Conservation (phyloP, 2,113 vertebrate genomes). For the Hypocryptadius cinnamomeus region DNA sequence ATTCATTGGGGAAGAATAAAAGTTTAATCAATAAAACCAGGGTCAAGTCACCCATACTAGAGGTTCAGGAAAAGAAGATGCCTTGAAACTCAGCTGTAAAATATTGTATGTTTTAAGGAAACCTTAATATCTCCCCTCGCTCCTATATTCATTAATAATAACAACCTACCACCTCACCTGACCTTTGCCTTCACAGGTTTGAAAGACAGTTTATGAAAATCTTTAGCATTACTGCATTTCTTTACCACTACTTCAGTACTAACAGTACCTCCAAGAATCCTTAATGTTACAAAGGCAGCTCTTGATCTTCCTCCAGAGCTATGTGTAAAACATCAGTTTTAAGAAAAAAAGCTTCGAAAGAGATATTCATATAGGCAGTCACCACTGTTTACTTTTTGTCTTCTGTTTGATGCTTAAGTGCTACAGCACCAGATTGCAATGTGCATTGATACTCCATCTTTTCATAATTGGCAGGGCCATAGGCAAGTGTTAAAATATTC, state of each 20-base stretch:
- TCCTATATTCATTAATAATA: conserved; percentile 54
- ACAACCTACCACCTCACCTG: background rate
- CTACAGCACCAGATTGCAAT: background rate
- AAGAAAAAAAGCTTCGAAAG: background rate
- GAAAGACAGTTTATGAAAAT: conserved; percentile 17
- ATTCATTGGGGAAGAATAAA: conserved; percentile 69
- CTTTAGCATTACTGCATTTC: background rate
- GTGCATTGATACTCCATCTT: background rate
- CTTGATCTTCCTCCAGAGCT: background rate
- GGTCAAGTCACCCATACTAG: conserved; percentile 31
- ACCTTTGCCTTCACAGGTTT: conserved; percentile 32
- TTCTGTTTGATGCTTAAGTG: background rate
- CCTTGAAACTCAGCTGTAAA: background rate
- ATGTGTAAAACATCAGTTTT: background rate
- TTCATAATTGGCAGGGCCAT: background rate
- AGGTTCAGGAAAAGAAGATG: conserved; percentile 34
- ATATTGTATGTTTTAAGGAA: conserved; percentile 14
- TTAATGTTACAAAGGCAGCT: background rate
- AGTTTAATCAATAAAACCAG: conserved; percentile 67
- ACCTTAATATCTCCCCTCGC: background rate
- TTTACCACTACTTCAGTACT: background rate
- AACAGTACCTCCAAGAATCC: background rate
- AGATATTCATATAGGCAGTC: background rate
- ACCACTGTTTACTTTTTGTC: background rate
- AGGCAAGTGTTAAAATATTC: background rate